Evolutionary conservation across 2,888 invertebrate species (phyloP).

Genomic region (Rhagophthalmus giganteus): DNA sequence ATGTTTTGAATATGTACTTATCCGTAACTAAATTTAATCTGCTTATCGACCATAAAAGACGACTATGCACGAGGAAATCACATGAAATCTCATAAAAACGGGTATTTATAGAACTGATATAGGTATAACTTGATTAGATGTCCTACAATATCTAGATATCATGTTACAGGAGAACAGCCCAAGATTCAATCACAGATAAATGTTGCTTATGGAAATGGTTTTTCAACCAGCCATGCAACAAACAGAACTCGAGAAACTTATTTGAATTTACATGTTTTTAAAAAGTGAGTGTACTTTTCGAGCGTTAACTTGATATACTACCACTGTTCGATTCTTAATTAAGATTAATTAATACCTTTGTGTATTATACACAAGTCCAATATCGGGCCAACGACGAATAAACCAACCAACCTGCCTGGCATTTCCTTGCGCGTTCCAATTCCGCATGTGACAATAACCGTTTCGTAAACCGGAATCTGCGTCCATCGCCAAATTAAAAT

Average conservation of each 20-base stretch:
- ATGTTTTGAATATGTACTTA: not conserved
- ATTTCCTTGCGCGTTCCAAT: not conserved
- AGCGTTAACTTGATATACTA: not conserved
- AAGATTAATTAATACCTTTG: not conserved
- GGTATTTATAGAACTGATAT: conserved; percentile 33
- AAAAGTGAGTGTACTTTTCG: not conserved
- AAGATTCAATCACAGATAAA: conserved; percentile 41
- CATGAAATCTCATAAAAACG: conserved; percentile 30
- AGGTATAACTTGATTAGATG: conserved; percentile 36
- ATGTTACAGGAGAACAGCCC: conserved; percentile 39
- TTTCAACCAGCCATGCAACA: conserved; percentile 13
- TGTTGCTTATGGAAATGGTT: conserved; percentile 25
- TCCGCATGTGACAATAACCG: too few relatives aligned
- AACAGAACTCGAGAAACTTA: conserved; percentile 7
- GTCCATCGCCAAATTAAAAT: too few relatives aligned
- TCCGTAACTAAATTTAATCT: conserved; percentile 18
- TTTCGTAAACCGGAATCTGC: too few relatives aligned
- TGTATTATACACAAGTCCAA: too few relatives aligned
- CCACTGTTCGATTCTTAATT: not conserved
- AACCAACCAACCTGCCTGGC: not conserved
- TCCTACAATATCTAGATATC: conserved; percentile 38
- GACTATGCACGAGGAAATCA: conserved; percentile 19
- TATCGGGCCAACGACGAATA: too few relatives aligned
- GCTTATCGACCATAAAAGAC: conserved; percentile 15
- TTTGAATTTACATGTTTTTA: conserved; percentile 8